Conservation (phyloP, 2,888 invertebrate species). For the Octonoba sinensis region DNA sequence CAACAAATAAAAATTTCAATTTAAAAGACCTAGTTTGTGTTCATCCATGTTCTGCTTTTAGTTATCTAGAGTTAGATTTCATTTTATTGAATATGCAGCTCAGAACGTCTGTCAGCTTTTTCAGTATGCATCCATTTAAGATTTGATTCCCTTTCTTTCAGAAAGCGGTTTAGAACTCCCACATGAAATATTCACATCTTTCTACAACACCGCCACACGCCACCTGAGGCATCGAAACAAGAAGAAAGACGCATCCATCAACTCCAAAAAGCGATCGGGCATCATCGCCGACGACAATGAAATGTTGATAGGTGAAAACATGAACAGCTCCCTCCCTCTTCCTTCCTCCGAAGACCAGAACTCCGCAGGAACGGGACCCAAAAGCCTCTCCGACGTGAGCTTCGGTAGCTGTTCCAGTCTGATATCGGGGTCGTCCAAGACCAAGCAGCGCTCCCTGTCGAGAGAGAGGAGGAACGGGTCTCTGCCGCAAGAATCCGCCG, state of each 20-base stretch:
- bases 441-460: slow-evolving; percentile 43
- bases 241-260: slow-evolving; percentile 40
- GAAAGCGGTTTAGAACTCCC: slow-evolving; percentile 31
- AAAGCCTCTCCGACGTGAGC: slow-evolving; percentile 32
- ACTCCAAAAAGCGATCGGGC: slow-evolving; percentile 52
- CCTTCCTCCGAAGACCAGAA: slow-evolving; percentile 13
- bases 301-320: slow-evolving; percentile 8
- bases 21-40: too few relatives aligned
- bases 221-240: slow-evolving; percentile 40
- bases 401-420: slow-evolving; percentile 58
- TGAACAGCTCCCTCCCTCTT: slow-evolving; percentile 6
- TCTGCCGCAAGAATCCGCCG: slow-evolving; percentile 1
- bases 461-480: slow-evolving; percentile 28
- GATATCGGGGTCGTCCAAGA: slow-evolving; percentile 48
- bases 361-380: slow-evolving; percentile 6
- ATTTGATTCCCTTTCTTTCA: slow-evolving; percentile 2
- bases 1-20: too few relatives aligned
- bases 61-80: too few relatives aligned
- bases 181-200: slow-evolving; percentile 44
- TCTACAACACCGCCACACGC: slow-evolving; percentile 42
- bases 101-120: too few relatives aligned
- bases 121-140: too few relatives aligned
- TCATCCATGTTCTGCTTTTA: too few relatives aligned
- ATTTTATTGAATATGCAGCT: too few relatives aligned
- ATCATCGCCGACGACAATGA: slow-evolving; percentile 54